A percentile compares a stretch with the other conserved stretches of the same genome.
phyloP scores from a whole-genome alignment of 2,888 invertebrate genomes.

The Acanthopleura granulata region DNA sequence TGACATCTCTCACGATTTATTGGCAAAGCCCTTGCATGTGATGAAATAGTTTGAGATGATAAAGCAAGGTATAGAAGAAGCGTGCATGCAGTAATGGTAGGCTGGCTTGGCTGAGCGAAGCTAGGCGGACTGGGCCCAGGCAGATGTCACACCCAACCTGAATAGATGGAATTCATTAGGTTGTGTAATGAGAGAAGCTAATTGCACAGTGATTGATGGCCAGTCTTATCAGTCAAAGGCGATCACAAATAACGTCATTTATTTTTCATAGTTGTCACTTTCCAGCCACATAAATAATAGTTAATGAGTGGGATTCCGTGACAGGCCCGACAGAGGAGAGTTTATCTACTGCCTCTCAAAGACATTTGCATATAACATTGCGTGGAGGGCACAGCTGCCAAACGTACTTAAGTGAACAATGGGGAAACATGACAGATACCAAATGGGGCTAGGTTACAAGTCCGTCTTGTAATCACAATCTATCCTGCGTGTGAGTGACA shows the following conservation, averaged over 20 bases:
- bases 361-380: constrained; percentile 32
- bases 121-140: neutral
- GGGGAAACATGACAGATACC: constrained; percentile 16
- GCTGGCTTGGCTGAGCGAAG: neutral
- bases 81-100: neutral
- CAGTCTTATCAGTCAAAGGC: constrained; percentile 60
- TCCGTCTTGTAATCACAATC: constrained; percentile 2
- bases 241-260: constrained; percentile 64
- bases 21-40: constrained; percentile 43
- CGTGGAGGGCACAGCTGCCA: constrained; percentile 29
- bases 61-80: neutral
- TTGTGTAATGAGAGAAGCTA: constrained; percentile 57
- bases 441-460: constrained; percentile 19
- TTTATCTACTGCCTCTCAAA: constrained; percentile 29
- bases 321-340: constrained; percentile 6
- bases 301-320: constrained; percentile 45
- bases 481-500: neutral
- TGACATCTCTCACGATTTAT: constrained; percentile 53
- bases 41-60: constrained; percentile 37
- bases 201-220: constrained; percentile 63
- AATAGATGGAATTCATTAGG: constrained; percentile 33
- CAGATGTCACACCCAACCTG: constrained; percentile 22
- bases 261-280: constrained; percentile 65
- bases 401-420: constrained; percentile 17
- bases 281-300: constrained; percentile 59